phyloP scores from a whole-genome alignment of 2,797 vertebrate species.

The Lutjanus argentimaculatus region DNA sequence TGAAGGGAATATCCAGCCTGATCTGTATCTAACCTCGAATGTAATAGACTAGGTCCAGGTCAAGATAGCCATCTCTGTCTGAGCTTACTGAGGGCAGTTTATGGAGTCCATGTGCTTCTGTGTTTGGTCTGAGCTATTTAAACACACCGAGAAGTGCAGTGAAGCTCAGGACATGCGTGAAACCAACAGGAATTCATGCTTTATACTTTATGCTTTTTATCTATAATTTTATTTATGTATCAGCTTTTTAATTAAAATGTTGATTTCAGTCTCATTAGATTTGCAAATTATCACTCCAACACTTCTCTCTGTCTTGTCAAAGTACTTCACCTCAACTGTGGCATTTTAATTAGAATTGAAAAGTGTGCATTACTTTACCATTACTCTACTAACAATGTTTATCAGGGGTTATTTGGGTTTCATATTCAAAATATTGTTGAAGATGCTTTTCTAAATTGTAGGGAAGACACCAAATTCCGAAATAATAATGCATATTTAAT shows the following conservation, averaged over 20 bases:
- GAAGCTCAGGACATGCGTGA: not conserved
- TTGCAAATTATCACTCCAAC: not conserved
- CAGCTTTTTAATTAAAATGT: not conserved
- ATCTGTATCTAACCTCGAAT: slow-evolving; percentile 76
- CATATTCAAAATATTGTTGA: not conserved
- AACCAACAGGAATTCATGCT: not conserved
- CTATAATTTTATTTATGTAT: not conserved
- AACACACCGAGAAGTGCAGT: slow-evolving; percentile 17
- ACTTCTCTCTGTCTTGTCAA: not conserved
- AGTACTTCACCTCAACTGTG: not conserved
- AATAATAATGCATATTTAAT: no score
- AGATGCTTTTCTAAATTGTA: not conserved
- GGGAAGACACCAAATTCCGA: not conserved
- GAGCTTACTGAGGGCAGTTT: slow-evolving; percentile 50
- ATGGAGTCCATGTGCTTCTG: slow-evolving; percentile 25
- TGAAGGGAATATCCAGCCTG: slow-evolving; percentile 67
- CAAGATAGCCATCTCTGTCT: slow-evolving; percentile 68
- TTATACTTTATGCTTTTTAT: not conserved
- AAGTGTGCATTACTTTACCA: not conserved
- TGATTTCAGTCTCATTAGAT: not conserved
- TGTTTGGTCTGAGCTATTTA: slow-evolving; percentile 20
- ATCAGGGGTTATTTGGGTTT: not conserved
- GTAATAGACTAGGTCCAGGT: slow-evolving; percentile 77
- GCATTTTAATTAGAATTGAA: not conserved
- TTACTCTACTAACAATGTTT: not conserved